A percentile compares a stretch with the other conserved stretches of the same genome.
Evolutionary conservation across 2,888 invertebrate genomes (phyloP).

Genomic region (Ypsolopha sequella): DNA sequence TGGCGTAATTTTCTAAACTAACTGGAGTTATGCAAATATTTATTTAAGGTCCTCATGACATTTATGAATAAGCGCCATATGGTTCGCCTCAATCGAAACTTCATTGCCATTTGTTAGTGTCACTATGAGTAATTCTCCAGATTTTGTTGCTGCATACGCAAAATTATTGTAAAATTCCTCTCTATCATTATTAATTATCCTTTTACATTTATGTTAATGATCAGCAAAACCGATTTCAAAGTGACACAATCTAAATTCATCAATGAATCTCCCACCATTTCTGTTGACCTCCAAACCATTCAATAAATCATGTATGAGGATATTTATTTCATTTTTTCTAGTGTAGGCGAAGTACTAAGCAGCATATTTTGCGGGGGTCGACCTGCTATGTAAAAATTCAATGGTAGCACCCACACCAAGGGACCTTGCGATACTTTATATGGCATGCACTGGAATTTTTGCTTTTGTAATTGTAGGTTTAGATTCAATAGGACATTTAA

Average conservation of each 20-base stretch:
- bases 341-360: conserved; percentile 33
- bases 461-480: conserved; percentile 35
- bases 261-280: not conserved
- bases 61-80: too few species aligned
- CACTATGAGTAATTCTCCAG: too few species aligned
- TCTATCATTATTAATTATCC: too few species aligned
- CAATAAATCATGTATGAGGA: not conserved
- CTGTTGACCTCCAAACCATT: not conserved
- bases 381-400: conserved; percentile 28
- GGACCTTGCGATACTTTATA: conserved; percentile 45
- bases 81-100: too few species aligned
- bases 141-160: too few species aligned
- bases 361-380: conserved; percentile 37
- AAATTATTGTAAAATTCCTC: too few species aligned
- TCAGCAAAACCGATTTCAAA: not conserved
- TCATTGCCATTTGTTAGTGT: too few species aligned
- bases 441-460: conserved; percentile 18
- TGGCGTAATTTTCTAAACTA: not conserved
- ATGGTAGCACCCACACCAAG: conserved; percentile 42
- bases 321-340: conserved; percentile 6
- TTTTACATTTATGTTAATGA: too few species aligned
- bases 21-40: not conserved
- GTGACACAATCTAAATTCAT: not conserved
- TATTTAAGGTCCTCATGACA: too few species aligned
- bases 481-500: conserved; percentile 29